Evolutionary conservation across 2,888 invertebrate genomes (phyloP), one percentile per base, ranked within the genome.

Genomic region (Stenoptilia bipunctidactyla): DNA sequence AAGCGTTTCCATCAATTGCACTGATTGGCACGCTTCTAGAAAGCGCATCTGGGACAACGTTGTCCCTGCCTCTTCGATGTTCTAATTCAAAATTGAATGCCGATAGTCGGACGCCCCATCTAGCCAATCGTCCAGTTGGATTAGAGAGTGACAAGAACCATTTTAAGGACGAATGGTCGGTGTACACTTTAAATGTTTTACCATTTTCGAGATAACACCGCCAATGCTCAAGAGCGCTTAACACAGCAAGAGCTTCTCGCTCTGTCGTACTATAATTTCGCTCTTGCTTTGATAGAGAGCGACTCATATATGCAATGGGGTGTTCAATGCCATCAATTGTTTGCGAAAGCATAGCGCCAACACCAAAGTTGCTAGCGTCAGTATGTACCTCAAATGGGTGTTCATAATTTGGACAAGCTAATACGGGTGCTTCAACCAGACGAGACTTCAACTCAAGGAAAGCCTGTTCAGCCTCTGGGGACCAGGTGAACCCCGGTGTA

Each of bases 191-290:
- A 15, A 52, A 52, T 0, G 34, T 25, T 9, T 38, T 35, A 0
- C 51, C 52, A 9, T 47, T 55, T 8, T 53, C 54, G 0, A 55
- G 4, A 39, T 54, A 54, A 37, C 51, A 52, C 1, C 53, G 44
- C 53, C 52, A 58, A 15, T 58, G 51, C 36, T 56, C 56, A 0
- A 56, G 13, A 2, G 55, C 58, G 0, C 15, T 14, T 0, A 58
- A 15, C 0, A 56, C 55, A 2, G 56, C 56, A 0, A 57, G 20
- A 0, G 54, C 38, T 34, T 57, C 56, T 0, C 55, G 34, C 39
- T 59, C 59, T 0, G 57, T 56, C 0, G 43, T 37, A 14, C 52
- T 51, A 14, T 55, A 57, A 9, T 54, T 55, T 4, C 27, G 14
- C 34, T 56, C 52, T 1, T 36, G 38, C 0, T 13, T 8, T n/a